Evolutionary conservation across 2,888 invertebrate genomes (phyloP), one percentile per base, ranked within the genome.

Genomic region (Iselma pallidipennis): DNA sequence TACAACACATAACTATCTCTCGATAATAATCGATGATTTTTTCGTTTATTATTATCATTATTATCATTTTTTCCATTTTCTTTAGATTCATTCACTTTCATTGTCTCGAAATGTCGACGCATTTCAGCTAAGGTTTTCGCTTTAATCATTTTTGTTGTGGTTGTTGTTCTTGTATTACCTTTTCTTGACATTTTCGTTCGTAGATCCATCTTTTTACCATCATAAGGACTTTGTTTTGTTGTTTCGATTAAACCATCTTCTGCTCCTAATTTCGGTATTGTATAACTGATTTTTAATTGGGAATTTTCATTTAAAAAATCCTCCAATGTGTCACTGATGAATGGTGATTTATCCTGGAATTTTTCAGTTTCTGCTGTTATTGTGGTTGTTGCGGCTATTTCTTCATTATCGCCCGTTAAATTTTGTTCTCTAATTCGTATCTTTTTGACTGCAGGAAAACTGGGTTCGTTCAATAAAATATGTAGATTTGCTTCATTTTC

Each of bases 81-180:
- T 50, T 33, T 5, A 4, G 14, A 48, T 57, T 61, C n/a, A n/a
- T 23, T 23, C 29, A 12, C 16, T 42, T 42, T 63, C 12, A 55
- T 28, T 25, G 29, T 49, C 66, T 83, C 82, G 37, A 85, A 67
- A 61, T 84, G 78, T 53, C 75, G 75, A 7, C 85, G 77, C 58
- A 85, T 83, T 69, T 86, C 85, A 0, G 85, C 86, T 2, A 86
- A 80, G 0, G 86, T 86, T 63, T 85, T 82, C 2, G 85, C 78
- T 59, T 83, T 82, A 21, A 75, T 64, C 28, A 55, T 45, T 53
- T 66, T 67, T 56, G 48, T 58, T 57, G 54, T 63, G 4, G 28
- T 65, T 10, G 52, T 7, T 52, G 66, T 65, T 33, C 61, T 59
- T 12, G 19, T 49, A 14, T 37, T 2, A 16, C 4, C 2, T n/a